Conservation (phyloP, 64 coral and sea anemone genomes). For the Actinia equina region DNA sequence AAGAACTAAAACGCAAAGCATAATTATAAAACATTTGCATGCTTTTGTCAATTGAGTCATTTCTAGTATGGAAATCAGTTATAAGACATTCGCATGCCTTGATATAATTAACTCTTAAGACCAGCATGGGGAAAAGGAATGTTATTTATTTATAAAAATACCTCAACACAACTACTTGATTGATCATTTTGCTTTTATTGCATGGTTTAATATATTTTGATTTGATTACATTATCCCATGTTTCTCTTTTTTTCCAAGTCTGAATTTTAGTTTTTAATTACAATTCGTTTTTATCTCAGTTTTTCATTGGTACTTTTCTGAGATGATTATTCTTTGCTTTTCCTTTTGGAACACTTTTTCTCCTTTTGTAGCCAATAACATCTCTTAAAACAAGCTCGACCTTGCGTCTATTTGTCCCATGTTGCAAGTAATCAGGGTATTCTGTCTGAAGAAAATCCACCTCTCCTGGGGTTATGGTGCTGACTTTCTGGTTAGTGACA, state of each 20-base stretch:
- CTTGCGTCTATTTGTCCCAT: background rate
- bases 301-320: background rate
- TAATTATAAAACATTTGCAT: no score
- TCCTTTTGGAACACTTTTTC: background rate
- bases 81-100: no score
- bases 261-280: background rate
- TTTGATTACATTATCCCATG: background rate
- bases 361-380: background rate
- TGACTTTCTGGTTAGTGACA: slow-evolving; percentile 44
- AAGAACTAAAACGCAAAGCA: no score
- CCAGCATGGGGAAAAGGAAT: no score
- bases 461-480: slow-evolving; percentile 60
- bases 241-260: background rate
- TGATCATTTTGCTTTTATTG: no score
- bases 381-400: background rate
- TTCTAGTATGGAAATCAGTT: no score
- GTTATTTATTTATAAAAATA: no score
- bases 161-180: no score
- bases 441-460: slow-evolving; percentile 91
- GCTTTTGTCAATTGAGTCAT: no score
- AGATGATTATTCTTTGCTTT: background rate
- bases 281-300: background rate
- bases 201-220: no score
- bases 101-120: no score
- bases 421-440: slow-evolving; percentile 40